Base-by-base conservation (phyloP, 2,797 vertebrate species). In the Pelodytes ibericus region DNA sequence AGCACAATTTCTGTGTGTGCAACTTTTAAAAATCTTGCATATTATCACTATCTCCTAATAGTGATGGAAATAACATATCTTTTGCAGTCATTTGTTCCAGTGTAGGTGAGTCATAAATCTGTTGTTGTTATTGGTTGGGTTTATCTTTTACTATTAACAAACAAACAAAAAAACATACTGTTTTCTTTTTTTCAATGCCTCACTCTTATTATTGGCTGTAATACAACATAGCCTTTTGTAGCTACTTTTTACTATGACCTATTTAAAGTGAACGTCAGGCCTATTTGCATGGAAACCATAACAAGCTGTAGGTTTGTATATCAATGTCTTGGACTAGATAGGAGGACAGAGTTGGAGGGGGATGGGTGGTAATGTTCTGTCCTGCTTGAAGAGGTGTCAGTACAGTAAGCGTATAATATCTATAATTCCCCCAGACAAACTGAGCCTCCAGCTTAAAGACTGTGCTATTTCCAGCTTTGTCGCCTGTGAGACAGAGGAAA, bases 391-490 rank as follows among this genome's bases (percentile, higher is more conserved):
- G 65, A 41, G 56, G 51, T 79, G 76, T 79, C 76, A 68, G 76
- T 11, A 56, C 29, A 67, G 29, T 67, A 62, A 62, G 44, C 39
- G 69, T 72, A 60, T 20, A 24, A 36, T 62, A 53, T 62, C 22
- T 62, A 20, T 73, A 79, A 79, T 68, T 79, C 70, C 71, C 58
- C 44, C 36, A 73, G 71, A 73, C 63, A 79, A 49, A 29, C 29
- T 68, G 20, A 27, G 56, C 71, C 70, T 67, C 70, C 63, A 78
- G 76, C 70, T 72, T 25, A 62, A 73, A 61, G 57, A 33, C 56
- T 63, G 63, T 62, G 70, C 71, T 79, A 79, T 79, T 79, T 79
- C 64, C 70, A 73, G 76, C 76, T 73, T 79, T 73, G 63, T 68
- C 58, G 71, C 63, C 76, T 79, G 75, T 53, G 60, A 79, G 71